Conservation (phyloP, 2,113 vertebrate species). For the Rana temporaria region DNA sequence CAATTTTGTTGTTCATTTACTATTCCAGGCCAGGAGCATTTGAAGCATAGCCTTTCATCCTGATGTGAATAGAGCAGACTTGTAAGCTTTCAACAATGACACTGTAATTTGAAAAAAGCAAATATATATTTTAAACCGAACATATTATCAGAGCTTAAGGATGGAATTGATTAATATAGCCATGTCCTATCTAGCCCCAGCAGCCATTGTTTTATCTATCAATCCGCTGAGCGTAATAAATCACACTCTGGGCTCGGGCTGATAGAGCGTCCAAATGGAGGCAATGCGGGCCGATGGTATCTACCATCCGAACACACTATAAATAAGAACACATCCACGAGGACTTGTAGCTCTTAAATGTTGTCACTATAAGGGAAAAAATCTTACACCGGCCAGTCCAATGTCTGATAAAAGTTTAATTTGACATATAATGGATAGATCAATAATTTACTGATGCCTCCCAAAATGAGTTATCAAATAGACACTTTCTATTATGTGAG, state of each 20-base stretch:
- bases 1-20: background rate
- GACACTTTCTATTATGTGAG: conserved; percentile 1
- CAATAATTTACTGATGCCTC: conserved; percentile 14
- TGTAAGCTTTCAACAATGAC: conserved; percentile 27
- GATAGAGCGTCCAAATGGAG: conserved; percentile 46
- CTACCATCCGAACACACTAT: conserved; percentile 32
- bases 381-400: background rate
- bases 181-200: conserved; percentile 44
- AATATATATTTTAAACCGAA: conserved; percentile 53
- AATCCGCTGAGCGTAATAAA: conserved; percentile 51
- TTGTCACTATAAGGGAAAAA: conserved; percentile 4
- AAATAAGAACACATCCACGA: conserved; percentile 42
- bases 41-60: conserved; percentile 30
- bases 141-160: conserved; percentile 49
- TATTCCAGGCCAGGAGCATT: conserved; percentile 13
- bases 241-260: conserved; percentile 25
- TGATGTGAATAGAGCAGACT: background rate
- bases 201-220: conserved; percentile 57
- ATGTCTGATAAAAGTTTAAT: conserved; percentile 30
- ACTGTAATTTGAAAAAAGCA: conserved; percentile 46
- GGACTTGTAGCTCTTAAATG: conserved; percentile 24
- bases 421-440: conserved; percentile 41
- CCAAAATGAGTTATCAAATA: background rate
- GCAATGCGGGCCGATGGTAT: conserved; percentile 47
- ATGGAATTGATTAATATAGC: conserved; percentile 53